Percentiles rank a stretch among this genome's conserved stretches.
These are phyloP conservation scores for Drosophila imparisetae DNA, from an alignment of 2,888 invertebrate genomes.

Conservation along the genomic window DNA sequence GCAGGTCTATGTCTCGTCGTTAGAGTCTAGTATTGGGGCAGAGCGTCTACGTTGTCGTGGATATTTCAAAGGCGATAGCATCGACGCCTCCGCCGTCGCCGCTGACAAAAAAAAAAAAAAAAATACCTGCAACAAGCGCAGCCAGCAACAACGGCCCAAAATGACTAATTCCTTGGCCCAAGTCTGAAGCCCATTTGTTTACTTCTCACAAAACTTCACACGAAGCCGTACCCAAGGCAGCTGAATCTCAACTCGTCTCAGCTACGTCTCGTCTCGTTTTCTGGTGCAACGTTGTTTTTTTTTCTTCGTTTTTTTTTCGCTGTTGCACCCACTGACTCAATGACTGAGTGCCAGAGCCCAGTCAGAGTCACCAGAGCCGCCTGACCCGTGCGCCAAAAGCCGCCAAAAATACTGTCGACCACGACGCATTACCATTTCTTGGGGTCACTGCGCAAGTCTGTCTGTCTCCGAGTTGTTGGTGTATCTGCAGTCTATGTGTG, in stretches of 20 bases:
- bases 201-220: slow-evolving; percentile 80
- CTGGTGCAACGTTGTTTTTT: slow-evolving; percentile 43
- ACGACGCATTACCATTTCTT: slow-evolving; percentile 80
- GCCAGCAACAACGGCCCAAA: slow-evolving; percentile 23
- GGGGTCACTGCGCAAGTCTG: slow-evolving; percentile 77
- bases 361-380: slow-evolving; percentile 30
- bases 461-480: slow-evolving; percentile 17
- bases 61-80: slow-evolving; percentile 79
- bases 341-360: slow-evolving; percentile 69
- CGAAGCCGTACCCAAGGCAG: slow-evolving; percentile 55
- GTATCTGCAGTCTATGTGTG: slow-evolving; percentile 4
- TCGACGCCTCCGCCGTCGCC: slow-evolving; percentile 68
- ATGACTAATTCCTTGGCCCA: slow-evolving; percentile 74
- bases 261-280: slow-evolving; percentile 37
- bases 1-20: slow-evolving; percentile 31
- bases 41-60: slow-evolving; percentile 67
- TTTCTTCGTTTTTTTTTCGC: slow-evolving; percentile 7
- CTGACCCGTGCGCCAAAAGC: slow-evolving; percentile 49
- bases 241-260: not conserved
- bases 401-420: slow-evolving; percentile 26
- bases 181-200: slow-evolving; percentile 78
- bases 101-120: slow-evolving; percentile 10
- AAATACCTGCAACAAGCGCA: slow-evolving; percentile 36
- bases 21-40: slow-evolving; percentile 58
- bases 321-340: slow-evolving; percentile 80